Conservation (phyloP, 2,888 invertebrate species). For the Melangyna quadrimaculata region DNA sequence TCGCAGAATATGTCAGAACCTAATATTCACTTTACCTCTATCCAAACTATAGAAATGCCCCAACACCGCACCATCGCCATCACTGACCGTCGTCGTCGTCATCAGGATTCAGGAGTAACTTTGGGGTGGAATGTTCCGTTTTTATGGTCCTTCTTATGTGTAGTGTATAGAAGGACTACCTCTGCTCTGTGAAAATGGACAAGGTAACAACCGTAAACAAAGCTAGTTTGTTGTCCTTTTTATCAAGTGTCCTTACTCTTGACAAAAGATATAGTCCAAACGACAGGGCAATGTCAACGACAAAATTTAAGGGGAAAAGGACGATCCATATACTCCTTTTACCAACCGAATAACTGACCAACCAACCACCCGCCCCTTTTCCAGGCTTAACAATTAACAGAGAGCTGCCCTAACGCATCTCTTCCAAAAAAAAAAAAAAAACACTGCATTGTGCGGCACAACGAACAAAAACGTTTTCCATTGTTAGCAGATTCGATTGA, state of each 20-base stretch:
- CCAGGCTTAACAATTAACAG: background rate
- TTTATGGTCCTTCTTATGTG: conserved; percentile 6
- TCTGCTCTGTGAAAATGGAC: conserved; percentile 50
- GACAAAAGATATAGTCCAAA: conserved; percentile 59
- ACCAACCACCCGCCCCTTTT: background rate
- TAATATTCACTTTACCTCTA: background rate
- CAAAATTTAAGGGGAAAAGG: conserved; percentile 19
- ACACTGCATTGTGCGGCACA: conserved; percentile 26
- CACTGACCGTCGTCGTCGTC: background rate
- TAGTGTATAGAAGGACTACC: background rate
- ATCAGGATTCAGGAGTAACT: conserved; percentile 4
- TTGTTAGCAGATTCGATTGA: conserved; percentile 43
- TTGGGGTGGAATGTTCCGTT: background rate
- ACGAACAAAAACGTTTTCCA: conserved; percentile 49
- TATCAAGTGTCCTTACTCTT: conserved; percentile 58
- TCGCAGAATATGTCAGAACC: background rate
- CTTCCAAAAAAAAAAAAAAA: background rate
- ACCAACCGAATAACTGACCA: background rate
- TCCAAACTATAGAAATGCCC: conserved; percentile 14
- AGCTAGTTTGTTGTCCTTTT: conserved; percentile 70
- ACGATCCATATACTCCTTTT: background rate
- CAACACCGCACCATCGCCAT: background rate
- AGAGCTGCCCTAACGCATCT: conserved; percentile 51
- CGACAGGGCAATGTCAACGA: conserved; percentile 50
- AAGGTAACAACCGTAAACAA: conserved; percentile 70